A percentile compares a stretch with the other conserved stretches of the same genome.
These are phyloP conservation scores for Caiman crocodilus DNA, from an alignment of 2,797 vertebrate species.

Conservation along the genomic window DNA sequence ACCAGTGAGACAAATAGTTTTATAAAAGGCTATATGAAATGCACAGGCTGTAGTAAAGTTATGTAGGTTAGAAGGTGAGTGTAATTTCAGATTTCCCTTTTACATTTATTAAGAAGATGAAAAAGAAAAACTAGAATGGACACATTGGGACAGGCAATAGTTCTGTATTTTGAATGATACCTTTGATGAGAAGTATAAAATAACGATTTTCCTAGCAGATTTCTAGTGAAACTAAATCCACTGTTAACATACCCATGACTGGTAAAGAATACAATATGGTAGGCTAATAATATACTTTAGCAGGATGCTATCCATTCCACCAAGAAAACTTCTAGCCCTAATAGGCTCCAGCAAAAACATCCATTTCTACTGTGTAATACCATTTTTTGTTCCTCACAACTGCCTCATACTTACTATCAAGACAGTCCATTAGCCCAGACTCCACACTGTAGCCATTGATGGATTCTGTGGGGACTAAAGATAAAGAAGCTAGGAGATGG, in stretches of 20 bases:
- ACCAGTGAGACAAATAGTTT: slow-evolving; percentile 43
- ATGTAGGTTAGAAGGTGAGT: neutral
- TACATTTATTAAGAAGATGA: neutral
- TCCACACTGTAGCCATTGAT: neutral
- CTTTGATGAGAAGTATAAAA: neutral
- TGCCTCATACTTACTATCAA: neutral
- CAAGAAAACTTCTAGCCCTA: neutral
- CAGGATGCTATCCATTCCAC: neutral
- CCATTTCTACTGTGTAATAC: neutral
- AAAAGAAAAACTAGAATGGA: neutral
- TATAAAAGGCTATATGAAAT: slow-evolving; percentile 48
- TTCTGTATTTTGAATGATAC: neutral
- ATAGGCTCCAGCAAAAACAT: neutral
- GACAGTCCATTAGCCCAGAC: neutral
- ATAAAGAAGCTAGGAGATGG: neutral
- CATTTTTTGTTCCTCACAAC: neutral
- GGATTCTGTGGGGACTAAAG: neutral
- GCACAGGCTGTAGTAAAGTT: neutral
- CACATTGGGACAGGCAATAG: neutral
- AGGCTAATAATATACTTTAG: neutral
- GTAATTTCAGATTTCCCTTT: neutral
- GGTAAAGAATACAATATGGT: neutral
- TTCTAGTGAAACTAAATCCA: neutral
- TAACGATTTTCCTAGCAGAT: neutral
- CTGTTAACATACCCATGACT: neutral